Evolutionary conservation across 2,797 vertebrate genomes (phyloP).

Genomic region (Spheniscus humboldti): DNA sequence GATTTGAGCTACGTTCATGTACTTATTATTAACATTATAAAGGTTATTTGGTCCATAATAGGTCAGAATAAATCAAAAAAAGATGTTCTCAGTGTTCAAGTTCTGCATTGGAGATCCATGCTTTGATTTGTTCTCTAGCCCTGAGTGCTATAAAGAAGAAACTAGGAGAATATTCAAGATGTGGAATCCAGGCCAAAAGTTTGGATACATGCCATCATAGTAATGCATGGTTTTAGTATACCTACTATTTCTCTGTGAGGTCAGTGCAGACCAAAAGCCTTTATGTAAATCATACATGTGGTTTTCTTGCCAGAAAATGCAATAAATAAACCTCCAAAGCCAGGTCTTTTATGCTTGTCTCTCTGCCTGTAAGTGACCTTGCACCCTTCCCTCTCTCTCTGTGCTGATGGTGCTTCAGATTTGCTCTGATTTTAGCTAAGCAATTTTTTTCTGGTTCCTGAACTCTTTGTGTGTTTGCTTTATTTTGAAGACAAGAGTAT

Average conservation of each 20-base stretch:
- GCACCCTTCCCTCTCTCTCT: neutral
- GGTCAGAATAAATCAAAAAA: neutral
- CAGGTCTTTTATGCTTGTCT: neutral
- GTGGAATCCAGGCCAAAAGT: neutral
- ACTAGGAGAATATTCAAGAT: neutral
- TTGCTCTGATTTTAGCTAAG: neutral
- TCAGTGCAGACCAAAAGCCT: neutral
- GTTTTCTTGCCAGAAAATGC: neutral
- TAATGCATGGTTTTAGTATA: neutral
- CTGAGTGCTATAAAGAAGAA: neutral
- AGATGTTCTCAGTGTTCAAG: neutral
- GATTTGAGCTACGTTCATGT: neutral
- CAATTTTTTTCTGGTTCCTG: neutral
- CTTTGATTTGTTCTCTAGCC: neutral
- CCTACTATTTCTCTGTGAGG: neutral
- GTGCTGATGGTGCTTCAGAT: neutral
- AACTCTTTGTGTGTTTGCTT: neutral
- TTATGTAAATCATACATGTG: neutral
- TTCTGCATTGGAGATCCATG: neutral
- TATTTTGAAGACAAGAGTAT: neutral
- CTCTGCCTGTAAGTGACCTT: neutral
- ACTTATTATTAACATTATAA: neutral
- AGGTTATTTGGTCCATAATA: neutral
- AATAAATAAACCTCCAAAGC: neutral
- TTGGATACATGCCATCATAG: rapidly evolving